Evolutionary conservation across 2,888 invertebrate species (phyloP), one percentile per base, ranked within the genome.

Genomic region (Dynastes tityus): DNA sequence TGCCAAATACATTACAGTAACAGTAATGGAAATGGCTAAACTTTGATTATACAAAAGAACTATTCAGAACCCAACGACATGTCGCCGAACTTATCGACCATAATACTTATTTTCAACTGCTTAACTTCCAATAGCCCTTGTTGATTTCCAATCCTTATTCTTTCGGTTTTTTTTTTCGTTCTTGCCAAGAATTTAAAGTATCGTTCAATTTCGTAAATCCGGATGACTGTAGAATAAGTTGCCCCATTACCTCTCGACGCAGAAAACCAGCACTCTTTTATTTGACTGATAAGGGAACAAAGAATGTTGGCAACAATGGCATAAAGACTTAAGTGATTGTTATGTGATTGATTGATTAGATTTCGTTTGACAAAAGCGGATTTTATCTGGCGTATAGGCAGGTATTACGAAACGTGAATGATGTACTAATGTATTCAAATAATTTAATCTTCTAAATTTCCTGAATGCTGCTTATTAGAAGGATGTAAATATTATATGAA

Each of bases 231-330:
- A 70, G 63, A 77, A 58, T 67, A 58, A 77, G 68, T 77, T 70
- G 77, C 40, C 71, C 77, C 68, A 77, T 77, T 71, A 55, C 71
- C 71, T 55, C 40, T 27, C 75, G 29, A 53, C 29, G 64, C 51
- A 61, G 49, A 70, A 70, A 77, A 71, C 58, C 77, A 32, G 58
- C 53, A 70, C 71, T 77, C 77, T 67, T 77, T 77, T 77, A 77
- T 77, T 77, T 77, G 77, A 58, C 70, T 77, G 77, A 77, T 77
- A 77, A 77, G 77, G 77, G 77, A 77, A 77, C 77, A 77, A 77
- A 68, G 77, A 70, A 68, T 22, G 70, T 49, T 71, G 77, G 61
- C 71, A 77, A 77, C 77, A 77, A 77, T 77, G 71, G 77, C 55
- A 71, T 71, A 77, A 70, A 58, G 61, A 68, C 61, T 63, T 70